These are phyloP conservation scores for Neomorphus geoffroyi DNA, from an alignment of 2,797 vertebrate species.

Conservation along the genomic window DNA sequence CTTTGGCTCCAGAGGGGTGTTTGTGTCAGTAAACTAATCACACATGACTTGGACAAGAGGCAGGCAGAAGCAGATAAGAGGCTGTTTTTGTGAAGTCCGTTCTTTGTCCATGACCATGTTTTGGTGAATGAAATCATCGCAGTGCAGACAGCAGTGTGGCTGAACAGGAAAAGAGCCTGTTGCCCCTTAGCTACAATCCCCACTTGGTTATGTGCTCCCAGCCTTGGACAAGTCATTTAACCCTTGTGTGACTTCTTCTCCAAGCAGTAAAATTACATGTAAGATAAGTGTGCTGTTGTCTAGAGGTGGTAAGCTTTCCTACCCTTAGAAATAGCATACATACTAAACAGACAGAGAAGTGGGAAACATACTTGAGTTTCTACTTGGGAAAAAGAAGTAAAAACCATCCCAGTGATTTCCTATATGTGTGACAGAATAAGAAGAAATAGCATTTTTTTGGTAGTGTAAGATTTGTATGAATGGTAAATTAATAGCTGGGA, in stretches of 20 bases:
- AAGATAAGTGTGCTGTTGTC: not conserved
- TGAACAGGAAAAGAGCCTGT: constrained; percentile 44
- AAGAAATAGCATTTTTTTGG: not conserved
- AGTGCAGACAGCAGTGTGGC: constrained; percentile 22
- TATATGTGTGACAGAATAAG: not conserved
- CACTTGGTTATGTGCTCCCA: not conserved
- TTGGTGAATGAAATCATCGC: constrained; percentile 67
- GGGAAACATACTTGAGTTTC: not conserved
- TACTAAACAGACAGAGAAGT: not conserved
- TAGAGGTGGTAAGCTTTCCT: not conserved
- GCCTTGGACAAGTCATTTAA: not conserved
- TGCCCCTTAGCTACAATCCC: constrained; percentile 25
- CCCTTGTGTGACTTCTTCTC: not conserved
- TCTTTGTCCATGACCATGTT: constrained; percentile 54
- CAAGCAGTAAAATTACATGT: not conserved
- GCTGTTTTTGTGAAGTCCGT: constrained; percentile 63
- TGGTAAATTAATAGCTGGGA: not conserved
- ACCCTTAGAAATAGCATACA: not conserved
- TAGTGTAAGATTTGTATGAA: not conserved
- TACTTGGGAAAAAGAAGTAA: not conserved
- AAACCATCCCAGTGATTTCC: not conserved
- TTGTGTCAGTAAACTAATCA: constrained; percentile 62
- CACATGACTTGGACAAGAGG: constrained; percentile 65
- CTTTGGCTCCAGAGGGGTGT: constrained; percentile 50
- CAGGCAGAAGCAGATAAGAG: constrained; percentile 67